Base-by-base conservation (phyloP, 2,888 invertebrate species). In the Eugnorisma glareosa region DNA sequence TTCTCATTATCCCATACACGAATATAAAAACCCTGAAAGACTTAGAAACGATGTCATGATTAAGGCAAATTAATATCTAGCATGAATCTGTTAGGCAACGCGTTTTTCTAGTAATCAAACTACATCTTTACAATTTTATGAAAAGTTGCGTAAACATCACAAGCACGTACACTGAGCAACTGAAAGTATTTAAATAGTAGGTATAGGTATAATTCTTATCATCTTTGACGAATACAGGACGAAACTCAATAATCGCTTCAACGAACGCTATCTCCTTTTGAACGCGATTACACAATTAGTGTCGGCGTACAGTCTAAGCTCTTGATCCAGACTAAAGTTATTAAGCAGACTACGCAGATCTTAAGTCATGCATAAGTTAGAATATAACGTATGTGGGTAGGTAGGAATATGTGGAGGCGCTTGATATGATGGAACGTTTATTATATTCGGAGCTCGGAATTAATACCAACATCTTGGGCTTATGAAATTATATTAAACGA, bases 301-400 rank as follows among this genome's bases (percentile, higher is more conserved):
- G 64, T 74, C 72, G 35, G 67, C 74, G 54, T 71, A 61, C 63
- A 82, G 67, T 70, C 67, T 75, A 70, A 86, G 73, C 73, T 71
- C 51, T 68, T 48, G 73, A 82, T 82, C 79, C 75, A 57, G 78
- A 78, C 59, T 69, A 54, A 76, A 83, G 63, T 84, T 73, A 74
- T 86, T 76, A 84, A 74, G 74, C 63, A n/a, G 66, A 75, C 61
- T 74, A 79, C 66, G 77, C 48, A 78, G 78, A 78, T 85, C 67
- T 67, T 74, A 82, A 83, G 73, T 79, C 67, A 74, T 76, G 86
- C 73, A 75, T 69, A 82, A 67, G 73, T 67, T 70, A 54, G 45
- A 51, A 64, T 43, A 45, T 31, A 28, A 28, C 21, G 24, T 59
- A 40, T n/a, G 48, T 37, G 5, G 7, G 45, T 67, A 63, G 57